Percentiles rank a stretch among this genome's conserved stretches.
phyloP scores from a whole-genome alignment of 2,797 vertebrate genomes.

The Pteropus rufus region DNA sequence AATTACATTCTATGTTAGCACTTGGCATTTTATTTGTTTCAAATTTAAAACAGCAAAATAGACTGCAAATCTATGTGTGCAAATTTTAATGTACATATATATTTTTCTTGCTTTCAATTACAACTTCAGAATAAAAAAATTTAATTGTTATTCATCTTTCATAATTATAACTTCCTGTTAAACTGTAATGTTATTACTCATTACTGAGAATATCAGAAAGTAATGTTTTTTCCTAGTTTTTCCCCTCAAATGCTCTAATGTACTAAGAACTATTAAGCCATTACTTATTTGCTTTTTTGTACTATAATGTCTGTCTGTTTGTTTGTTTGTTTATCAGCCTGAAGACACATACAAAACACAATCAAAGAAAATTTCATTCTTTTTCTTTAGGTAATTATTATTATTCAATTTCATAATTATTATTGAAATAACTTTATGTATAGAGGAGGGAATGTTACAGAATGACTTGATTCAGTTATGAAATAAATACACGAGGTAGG shows the following conservation, averaged over 20 bases:
- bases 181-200: neutral
- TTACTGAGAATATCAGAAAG: neutral
- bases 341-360: neutral
- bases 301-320: neutral
- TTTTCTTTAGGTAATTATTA: neutral
- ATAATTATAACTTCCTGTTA: neutral
- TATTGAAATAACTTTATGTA: neutral
- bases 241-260: neutral
- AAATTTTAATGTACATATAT: neutral
- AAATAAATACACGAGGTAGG: neutral
- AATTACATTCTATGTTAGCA: neutral
- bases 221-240: neutral
- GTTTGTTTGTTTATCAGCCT: neutral
- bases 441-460: neutral
- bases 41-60: neutral
- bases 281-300: neutral
- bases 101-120: neutral
- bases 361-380: neutral
- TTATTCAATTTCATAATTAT: neutral
- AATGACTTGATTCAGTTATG: neutral
- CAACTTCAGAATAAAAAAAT: neutral
- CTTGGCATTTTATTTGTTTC: neutral
- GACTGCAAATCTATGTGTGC: neutral
- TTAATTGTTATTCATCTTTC: neutral
- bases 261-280: neutral